Percentiles rank a stretch among this genome's conserved stretches.
Conservation (phyloP, 1,140 invertebrate species). For the Musca vetustissima region DNA sequence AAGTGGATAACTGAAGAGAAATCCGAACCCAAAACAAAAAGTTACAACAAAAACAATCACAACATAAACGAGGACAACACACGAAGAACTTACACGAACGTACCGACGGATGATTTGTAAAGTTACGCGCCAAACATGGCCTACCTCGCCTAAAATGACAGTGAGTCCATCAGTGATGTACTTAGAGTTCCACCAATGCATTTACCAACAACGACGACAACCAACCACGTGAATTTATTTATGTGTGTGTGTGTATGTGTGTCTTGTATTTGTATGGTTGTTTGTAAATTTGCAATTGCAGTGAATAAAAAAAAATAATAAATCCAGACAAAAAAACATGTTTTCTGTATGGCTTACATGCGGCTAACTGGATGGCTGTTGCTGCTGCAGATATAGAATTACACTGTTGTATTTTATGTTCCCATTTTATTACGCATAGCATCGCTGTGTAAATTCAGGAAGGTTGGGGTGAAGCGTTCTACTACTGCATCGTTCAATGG, state of each 20-base stretch:
- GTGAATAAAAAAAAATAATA: neutral
- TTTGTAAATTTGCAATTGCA: too few species aligned
- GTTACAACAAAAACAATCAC: neutral
- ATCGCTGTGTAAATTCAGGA: neutral
- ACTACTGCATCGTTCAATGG: neutral
- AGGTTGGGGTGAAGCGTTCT: neutral
- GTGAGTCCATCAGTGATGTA: constrained; percentile 22
- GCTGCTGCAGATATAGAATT: neutral
- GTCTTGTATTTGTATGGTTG: too few species aligned
- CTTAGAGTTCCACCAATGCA: neutral
- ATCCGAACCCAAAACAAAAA: too few species aligned
- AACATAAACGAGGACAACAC: neutral
- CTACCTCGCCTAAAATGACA: constrained; percentile 20
- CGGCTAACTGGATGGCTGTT: neutral
- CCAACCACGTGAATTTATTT: too few species aligned
- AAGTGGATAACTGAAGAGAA: too few species aligned
- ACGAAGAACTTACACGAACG: too few species aligned
- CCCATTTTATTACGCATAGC: constrained; percentile 7
- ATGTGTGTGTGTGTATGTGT: too few species aligned
- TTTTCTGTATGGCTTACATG: constrained; percentile 17
- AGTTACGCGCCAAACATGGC: constrained; percentile 23
- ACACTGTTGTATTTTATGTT: neutral
- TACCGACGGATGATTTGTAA: neutral
- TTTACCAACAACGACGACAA: too few species aligned
- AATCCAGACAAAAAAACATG: constrained; percentile 7